These are phyloP conservation scores for Galeopsomyia nigrocyanea DNA, from an alignment of 2,888 invertebrate genomes.

Conservation along the genomic window DNA sequence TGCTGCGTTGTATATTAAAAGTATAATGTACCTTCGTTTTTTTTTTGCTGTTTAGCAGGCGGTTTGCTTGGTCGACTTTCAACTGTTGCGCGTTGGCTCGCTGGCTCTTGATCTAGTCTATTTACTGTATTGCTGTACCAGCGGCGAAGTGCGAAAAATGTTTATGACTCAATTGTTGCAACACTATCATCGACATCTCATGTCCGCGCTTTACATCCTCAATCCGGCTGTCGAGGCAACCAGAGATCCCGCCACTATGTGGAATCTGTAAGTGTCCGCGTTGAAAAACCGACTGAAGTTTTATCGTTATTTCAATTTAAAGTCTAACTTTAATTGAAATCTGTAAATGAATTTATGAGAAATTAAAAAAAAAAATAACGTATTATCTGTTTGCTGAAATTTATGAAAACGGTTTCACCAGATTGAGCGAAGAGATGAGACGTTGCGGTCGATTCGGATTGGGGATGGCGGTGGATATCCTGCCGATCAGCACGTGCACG, in stretches of 20 bases:
- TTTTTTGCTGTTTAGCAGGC: constrained; percentile 66
- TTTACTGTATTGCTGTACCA: constrained; percentile 78
- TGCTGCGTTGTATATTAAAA: no score
- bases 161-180: constrained; percentile 74
- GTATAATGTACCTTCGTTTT: no score
- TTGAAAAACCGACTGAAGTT: neutral
- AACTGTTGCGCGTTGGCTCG: constrained; percentile 79
- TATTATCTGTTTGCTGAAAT: constrained; percentile 3
- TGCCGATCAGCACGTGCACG: constrained; percentile 80
- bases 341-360: no score
- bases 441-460: constrained; percentile 77
- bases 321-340: no score
- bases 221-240: constrained; percentile 70
- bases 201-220: constrained; percentile 72
- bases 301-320: no score
- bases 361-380: no score
- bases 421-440: constrained; percentile 76
- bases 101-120: constrained; percentile 78
- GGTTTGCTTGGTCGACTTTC: constrained; percentile 79
- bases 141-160: constrained; percentile 73
- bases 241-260: constrained; percentile 69
- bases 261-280: constrained; percentile 71
- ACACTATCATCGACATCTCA: constrained; percentile 75
- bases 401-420: constrained; percentile 56
- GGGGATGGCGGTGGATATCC: constrained; percentile 79